phyloP scores from a whole-genome alignment of 2,888 invertebrate species.

The Microctonus aethiopoides region DNA sequence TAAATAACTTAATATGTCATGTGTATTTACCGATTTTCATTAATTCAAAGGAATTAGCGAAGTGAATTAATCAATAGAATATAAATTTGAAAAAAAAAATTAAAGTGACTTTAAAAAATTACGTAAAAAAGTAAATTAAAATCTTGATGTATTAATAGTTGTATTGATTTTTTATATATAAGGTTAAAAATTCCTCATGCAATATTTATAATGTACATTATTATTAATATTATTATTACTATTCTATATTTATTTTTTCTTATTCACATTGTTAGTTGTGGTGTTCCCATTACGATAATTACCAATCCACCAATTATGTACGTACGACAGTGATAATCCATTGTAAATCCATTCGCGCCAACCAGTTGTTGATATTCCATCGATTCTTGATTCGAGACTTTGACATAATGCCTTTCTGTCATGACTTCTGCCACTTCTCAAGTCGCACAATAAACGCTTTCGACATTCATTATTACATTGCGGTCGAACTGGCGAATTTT shows the following conservation, averaged over 20 bases:
- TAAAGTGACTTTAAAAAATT: too few species aligned
- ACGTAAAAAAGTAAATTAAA: too few species aligned
- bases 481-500: conserved; percentile 86
- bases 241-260: neutral
- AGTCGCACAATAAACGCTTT: conserved; percentile 86
- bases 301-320: conserved; percentile 64
- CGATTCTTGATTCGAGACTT: conserved; percentile 84
- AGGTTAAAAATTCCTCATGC: too few species aligned
- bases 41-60: too few species aligned
- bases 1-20: neutral
- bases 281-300: conserved; percentile 46
- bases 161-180: too few species aligned
- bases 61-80: neutral
- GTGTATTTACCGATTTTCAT: too few species aligned
- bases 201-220: too few species aligned
- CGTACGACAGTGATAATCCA: conserved; percentile 89
- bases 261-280: conserved; percentile 44
- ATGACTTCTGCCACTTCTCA: conserved; percentile 87
- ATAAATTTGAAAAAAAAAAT: neutral
- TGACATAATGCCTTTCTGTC: conserved; percentile 86
- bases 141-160: too few species aligned
- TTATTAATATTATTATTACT: neutral
- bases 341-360: conserved; percentile 92
- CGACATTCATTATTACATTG: conserved; percentile 86
- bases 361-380: conserved; percentile 78